phyloP scores from a whole-genome alignment of 2,888 invertebrate species.

The Euplexia lucipara region DNA sequence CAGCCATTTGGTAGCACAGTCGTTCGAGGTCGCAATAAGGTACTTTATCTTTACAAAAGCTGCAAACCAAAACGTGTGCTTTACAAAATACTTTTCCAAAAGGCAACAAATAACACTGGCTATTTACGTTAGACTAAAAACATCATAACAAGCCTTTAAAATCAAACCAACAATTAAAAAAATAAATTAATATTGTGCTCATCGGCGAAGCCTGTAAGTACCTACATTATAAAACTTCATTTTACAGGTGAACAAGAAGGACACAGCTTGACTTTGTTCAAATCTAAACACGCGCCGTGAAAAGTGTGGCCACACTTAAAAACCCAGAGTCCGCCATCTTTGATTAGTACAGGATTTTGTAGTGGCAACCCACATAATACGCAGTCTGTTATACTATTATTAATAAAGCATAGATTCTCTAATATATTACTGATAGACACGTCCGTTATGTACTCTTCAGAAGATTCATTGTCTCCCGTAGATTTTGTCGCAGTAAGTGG shows the following conservation, averaged over 20 bases:
- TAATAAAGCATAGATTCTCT: constrained; percentile 71
- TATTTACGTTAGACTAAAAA: constrained; percentile 31
- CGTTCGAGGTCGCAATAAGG: constrained; percentile 12
- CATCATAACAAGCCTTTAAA: constrained; percentile 33
- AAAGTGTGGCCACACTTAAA: constrained; percentile 92
- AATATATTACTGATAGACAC: constrained; percentile 73
- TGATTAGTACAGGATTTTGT: constrained; percentile 90
- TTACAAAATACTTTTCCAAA: constrained; percentile 25
- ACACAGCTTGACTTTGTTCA: constrained; percentile 89
- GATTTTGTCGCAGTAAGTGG: constrained; percentile 63
- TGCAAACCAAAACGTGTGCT: constrained; percentile 20
- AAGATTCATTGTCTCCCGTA: constrained; percentile 29
- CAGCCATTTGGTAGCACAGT: background rate
- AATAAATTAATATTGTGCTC: constrained; percentile 46
- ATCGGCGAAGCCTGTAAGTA: constrained; percentile 11
- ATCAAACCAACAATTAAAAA: constrained; percentile 22
- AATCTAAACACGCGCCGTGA: constrained; percentile 91
- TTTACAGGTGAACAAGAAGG: constrained; percentile 79
- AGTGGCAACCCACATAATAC: constrained; percentile 91
- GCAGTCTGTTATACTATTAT: constrained; percentile 81
- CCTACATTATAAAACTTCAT: constrained; percentile 44
- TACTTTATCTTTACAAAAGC: constrained; percentile 1
- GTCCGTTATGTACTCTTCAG: constrained; percentile 59
- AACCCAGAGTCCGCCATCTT: constrained; percentile 92
- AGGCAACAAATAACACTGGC: constrained; percentile 27